These are phyloP conservation scores for Heliconius erato DNA, from an alignment of 2,888 invertebrate species.

Conservation along the genomic window DNA sequence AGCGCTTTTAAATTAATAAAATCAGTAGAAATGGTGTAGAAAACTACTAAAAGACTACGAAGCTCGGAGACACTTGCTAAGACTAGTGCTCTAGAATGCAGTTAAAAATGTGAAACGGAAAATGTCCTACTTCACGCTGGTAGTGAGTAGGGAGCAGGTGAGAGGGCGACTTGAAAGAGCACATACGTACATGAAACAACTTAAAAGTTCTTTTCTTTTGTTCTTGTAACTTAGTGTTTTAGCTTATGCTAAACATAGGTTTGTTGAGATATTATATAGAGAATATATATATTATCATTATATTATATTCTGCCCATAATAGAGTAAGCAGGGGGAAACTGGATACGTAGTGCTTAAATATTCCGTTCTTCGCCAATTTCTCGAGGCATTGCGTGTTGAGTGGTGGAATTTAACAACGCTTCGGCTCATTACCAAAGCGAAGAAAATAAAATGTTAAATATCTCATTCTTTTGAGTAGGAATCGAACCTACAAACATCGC, in stretches of 20 bases:
- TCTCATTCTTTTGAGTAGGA: too few relatives aligned
- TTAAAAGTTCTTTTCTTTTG: slow-evolving; percentile 6
- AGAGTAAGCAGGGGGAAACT: too few relatives aligned
- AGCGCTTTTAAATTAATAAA: slow-evolving; percentile 5
- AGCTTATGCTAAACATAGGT: background rate
- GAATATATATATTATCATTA: too few relatives aligned
- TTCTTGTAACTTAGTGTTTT: background rate
- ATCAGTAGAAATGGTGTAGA: slow-evolving; percentile 15
- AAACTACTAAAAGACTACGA: background rate
- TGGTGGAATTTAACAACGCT: too few relatives aligned
- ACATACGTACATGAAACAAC: background rate
- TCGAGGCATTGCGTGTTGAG: too few relatives aligned
- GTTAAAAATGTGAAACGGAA: slow-evolving; percentile 33
- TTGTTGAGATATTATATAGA: background rate
- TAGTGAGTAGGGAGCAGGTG: background rate
- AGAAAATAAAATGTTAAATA: too few relatives aligned
- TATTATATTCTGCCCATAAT: too few relatives aligned
- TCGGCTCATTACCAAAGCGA: too few relatives aligned
- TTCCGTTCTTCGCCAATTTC: too few relatives aligned
- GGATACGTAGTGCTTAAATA: too few relatives aligned
- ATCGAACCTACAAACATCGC: background rate
- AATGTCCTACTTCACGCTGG: slow-evolving; percentile 17
- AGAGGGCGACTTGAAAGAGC: slow-evolving; percentile 4
- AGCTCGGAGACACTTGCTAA: background rate
- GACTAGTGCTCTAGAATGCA: background rate